Evolutionary conservation across 2,888 invertebrate species (phyloP).

Genomic region (Phyllotreta cruciferae): DNA sequence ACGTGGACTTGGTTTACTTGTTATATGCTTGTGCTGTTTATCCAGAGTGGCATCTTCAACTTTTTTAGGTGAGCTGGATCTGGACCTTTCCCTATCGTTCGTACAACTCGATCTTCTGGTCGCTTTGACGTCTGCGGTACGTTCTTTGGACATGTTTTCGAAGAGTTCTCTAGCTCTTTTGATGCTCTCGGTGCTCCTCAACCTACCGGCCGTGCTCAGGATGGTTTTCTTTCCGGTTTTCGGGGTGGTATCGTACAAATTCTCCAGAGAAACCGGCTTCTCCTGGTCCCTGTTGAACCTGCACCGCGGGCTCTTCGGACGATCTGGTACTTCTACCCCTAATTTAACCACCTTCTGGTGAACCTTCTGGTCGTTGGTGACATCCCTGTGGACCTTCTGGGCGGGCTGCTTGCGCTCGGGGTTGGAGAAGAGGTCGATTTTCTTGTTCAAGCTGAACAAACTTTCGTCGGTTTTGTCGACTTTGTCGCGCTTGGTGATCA

Average conservation of each 20-base stretch:
- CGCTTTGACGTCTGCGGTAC: slow-evolving; percentile 52
- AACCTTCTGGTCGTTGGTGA: too few species aligned
- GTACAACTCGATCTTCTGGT: slow-evolving; percentile 6
- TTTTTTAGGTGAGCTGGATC: slow-evolving; percentile 37
- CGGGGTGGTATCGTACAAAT: slow-evolving; percentile 48
- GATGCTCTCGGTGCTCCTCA: slow-evolving; percentile 70
- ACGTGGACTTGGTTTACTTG: neutral
- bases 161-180: slow-evolving; percentile 75
- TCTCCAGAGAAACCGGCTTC: slow-evolving; percentile 19
- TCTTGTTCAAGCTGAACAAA: slow-evolving; percentile 66
- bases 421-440: slow-evolving; percentile 58
- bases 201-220: slow-evolving; percentile 51
- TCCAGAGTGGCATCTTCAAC: slow-evolving; percentile 51
- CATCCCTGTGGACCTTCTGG: slow-evolving; percentile 52
- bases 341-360: too few species aligned
- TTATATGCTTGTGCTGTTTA: slow-evolving; percentile 34
- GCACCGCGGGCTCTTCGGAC: slow-evolving; percentile 54
- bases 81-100: slow-evolving; percentile 17
- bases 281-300: slow-evolving; percentile 45
- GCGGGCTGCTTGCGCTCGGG: slow-evolving; percentile 59
- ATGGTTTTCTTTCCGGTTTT: slow-evolving; percentile 51
- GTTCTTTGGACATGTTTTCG: slow-evolving; percentile 65
- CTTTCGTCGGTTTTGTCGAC: slow-evolving; percentile 63
- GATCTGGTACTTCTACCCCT: slow-evolving; percentile 40
- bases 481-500: slow-evolving; percentile 55